Evolutionary conservation across 2,113 vertebrate genomes (phyloP), one percentile per base, ranked within the genome.

Genomic region (Turnix velox): DNA sequence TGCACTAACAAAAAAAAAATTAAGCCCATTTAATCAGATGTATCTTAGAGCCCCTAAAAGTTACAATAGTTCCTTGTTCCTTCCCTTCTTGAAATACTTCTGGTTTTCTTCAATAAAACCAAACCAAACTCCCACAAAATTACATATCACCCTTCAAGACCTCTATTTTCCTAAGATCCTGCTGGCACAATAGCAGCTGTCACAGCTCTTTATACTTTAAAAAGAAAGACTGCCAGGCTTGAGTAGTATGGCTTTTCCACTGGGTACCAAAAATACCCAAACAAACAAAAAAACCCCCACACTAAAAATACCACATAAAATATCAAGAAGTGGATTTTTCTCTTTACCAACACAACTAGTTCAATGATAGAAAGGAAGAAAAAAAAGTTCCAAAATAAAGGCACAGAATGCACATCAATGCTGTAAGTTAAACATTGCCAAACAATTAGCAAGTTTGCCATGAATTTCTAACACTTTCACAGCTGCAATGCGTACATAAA

Each of bases 181-280:
- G 37, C 40, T 0, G 0, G 55, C 27, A 12, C 16, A 66, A 0
- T 20, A 51, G 67, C 27, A 87, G 17, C 4, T 80, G 12, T 25
- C 25, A 37, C 12, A 69, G 67, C 42, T 71, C 30, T 33, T 58
- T 4, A 49, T 5, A 43, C 9, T 39, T 40, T 1, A 22, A 54
- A 76, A 65, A 61, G 18, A 57, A 59, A 66, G 6, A 20, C 23
- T 42, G 19, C 18, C 81, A 83, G 63, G 22, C 30, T 24, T n/a
- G 12, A 89, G 46, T 22, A 52, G 14, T 16, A n/a, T 0, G 8
- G 9, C 4, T 9, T 19, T 88, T 73, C 18, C 49, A 77, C 74
- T 8, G 33, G 14, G 19, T 27, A 62, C 6, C 18, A 68, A 42
- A 59, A 45, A 31, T 14, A 30, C 35, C 4, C 10, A 66, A 46